Evolutionary conservation across 1,140 invertebrate genomes (phyloP).

Genomic region (Asobara japonica): DNA sequence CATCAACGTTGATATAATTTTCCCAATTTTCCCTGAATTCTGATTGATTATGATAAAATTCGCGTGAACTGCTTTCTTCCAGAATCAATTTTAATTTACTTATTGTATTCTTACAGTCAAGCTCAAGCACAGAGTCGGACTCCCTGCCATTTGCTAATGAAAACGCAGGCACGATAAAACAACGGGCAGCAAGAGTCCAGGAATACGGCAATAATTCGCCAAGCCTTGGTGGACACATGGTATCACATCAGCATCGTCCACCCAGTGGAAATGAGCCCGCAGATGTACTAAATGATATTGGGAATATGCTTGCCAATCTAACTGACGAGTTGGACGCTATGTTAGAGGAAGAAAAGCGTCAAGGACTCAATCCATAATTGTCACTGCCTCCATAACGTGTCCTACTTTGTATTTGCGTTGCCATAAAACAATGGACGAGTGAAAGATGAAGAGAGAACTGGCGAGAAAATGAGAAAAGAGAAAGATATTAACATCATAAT

Average conservation of each 20-base stretch:
- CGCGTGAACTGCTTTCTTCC: no score
- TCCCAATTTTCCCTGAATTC: no score
- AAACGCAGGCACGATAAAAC: constrained; percentile 97
- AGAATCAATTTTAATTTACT: constrained; percentile 24
- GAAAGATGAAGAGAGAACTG: neutral
- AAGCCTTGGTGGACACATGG: constrained; percentile 35
- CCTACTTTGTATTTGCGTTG: constrained; percentile 43
- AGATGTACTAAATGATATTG: constrained; percentile 96
- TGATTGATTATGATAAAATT: no score
- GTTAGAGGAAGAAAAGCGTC: constrained; percentile 90
- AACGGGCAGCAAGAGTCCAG: constrained; percentile 70
- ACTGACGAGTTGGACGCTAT: constrained; percentile 95
- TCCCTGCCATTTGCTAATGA: constrained; percentile 98
- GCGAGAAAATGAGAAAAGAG: neutral
- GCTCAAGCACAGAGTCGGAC: constrained; percentile 95
- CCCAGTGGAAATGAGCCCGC: constrained; percentile 72
- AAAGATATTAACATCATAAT: constrained; percentile 1
- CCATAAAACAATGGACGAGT: constrained; percentile 38
- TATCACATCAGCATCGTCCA: constrained; percentile 38
- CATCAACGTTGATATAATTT: no score
- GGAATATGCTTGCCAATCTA: constrained; percentile 93
- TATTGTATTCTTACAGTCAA: constrained; percentile 76
- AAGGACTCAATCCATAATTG: constrained; percentile 72
- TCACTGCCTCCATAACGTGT: constrained; percentile 28
- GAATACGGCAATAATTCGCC: constrained; percentile 62